These are phyloP conservation scores for Akabosia matsudoensis DNA, from an alignment of 1,140 invertebrate genomes.

Conservation along the genomic window DNA sequence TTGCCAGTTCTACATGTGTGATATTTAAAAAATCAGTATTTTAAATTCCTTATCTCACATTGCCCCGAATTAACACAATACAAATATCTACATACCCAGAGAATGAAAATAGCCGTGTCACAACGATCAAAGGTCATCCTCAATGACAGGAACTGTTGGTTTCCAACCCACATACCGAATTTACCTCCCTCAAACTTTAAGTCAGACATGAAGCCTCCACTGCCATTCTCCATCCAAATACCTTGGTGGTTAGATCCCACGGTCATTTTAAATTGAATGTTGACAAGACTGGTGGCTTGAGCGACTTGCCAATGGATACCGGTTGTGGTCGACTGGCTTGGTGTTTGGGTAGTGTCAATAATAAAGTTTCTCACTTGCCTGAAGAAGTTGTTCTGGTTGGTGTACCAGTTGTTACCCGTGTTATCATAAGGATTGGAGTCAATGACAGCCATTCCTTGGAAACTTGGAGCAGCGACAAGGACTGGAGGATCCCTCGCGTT, in stretches of 20 bases:
- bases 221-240: constrained; percentile 45
- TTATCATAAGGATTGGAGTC: constrained; percentile 41
- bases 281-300: constrained; percentile 43
- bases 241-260: constrained; percentile 33
- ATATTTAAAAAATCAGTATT: constrained; percentile 20
- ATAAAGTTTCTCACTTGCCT: constrained; percentile 43
- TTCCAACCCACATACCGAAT: constrained; percentile 46
- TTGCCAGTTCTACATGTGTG: constrained; percentile 38
- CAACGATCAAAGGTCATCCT: constrained; percentile 33
- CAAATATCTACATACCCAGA: constrained; percentile 35
- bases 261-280: constrained; percentile 40
- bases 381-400: constrained; percentile 43
- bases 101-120: constrained; percentile 42
- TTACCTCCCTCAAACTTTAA: constrained; percentile 41
- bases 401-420: constrained; percentile 32
- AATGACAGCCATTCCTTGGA: constrained; percentile 38
- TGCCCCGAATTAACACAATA: neutral
- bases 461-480: constrained; percentile 33
- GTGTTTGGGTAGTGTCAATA: constrained; percentile 38
- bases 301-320: constrained; percentile 47
- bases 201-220: constrained; percentile 45
- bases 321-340: constrained; percentile 12
- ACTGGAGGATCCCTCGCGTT: constrained; percentile 36
- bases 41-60: neutral
- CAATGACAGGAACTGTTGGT: constrained; percentile 42